Evolutionary conservation across 2,797 vertebrate species (phyloP), one percentile per base, ranked within the genome.

Genomic region (Craterocephalus amniculus): DNA sequence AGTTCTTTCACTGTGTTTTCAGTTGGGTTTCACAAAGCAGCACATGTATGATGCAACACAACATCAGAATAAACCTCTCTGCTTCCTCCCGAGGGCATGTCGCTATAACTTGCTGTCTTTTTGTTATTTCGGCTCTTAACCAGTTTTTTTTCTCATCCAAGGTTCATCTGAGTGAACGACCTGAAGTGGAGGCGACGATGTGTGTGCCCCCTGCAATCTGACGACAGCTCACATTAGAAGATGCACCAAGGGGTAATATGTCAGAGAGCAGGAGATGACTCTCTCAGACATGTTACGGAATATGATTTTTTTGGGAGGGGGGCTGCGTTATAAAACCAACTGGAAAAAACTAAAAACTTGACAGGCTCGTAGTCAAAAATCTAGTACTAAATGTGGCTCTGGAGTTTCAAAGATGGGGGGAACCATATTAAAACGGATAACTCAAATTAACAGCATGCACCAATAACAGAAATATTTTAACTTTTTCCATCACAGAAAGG

Each of bases 161-260:
- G 11, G 27, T 8, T 55, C 26, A 45, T 52, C 67, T 60, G 63
- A 35, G 26, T 40, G 13, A 59, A 34, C 61, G 24, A 34, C 9
- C 48, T 58, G 68, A 55, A 61, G 70, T 57, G 4, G 68, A 26
- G 52, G 48, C 4, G 4, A 10, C 0, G 0, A 13, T 13, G 55
- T 4, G 2, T 71, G 54, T 20, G 20, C 20, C 6, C 7, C 7
- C 43, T 45, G 43, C 24, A 70, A 48, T 61, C 16, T 48, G 64
- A 79, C 36, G 49, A 68, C 48, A 34, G 52, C 64, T 52, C n/a
- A 49, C 54, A 38, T 60, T 27, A 63, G 56, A 63, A 52, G 70
- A 40, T 40, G 51, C 59, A 60, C 36, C 65, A 55, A 31, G 24
- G 43, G 67, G 31, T 60, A 59, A 24, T 2, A 26, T 54, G 38